These are phyloP conservation scores for Crioceris asparagi DNA, from an alignment of 2,888 invertebrate species.

Conservation along the genomic window DNA sequence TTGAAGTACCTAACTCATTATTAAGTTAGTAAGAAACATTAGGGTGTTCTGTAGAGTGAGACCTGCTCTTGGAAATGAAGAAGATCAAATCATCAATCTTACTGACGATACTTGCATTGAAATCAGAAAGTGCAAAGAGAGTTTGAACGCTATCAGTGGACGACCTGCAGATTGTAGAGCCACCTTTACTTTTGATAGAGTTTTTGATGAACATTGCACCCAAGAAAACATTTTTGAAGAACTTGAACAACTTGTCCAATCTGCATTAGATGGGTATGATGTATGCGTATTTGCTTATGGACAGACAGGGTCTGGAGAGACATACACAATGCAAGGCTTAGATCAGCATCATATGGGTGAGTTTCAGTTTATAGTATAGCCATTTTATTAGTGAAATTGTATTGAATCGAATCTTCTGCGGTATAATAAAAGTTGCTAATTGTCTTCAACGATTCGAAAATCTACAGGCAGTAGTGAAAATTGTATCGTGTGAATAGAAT, in stretches of 20 bases:
- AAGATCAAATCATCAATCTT: slow-evolving; percentile 43
- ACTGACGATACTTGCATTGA: slow-evolving; percentile 51
- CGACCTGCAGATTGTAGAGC: slow-evolving; percentile 44
- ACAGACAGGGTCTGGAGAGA: slow-evolving; percentile 85
- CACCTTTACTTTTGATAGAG: slow-evolving; percentile 73
- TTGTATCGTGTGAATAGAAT: too few species aligned
- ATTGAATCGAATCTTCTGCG: too few species aligned
- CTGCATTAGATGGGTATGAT: slow-evolving; percentile 80
- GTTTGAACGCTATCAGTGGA: slow-evolving; percentile 25
- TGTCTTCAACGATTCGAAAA: too few species aligned
- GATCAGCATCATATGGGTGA: slow-evolving; percentile 11
- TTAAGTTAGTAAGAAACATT: slow-evolving; percentile 61
- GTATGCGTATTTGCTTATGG: slow-evolving; percentile 89
- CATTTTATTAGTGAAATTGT: too few species aligned
- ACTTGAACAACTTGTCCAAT: slow-evolving; percentile 74
- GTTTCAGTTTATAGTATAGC: too few species aligned
- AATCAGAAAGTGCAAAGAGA: slow-evolving; percentile 41
- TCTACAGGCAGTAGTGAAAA: too few species aligned
- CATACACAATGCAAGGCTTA: slow-evolving; percentile 78
- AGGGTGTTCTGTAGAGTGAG: slow-evolving; percentile 70
- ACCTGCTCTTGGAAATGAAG: slow-evolving; percentile 51
- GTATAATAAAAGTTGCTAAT: too few species aligned
- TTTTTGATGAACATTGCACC: slow-evolving; percentile 60
- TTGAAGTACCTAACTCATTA: slow-evolving; percentile 37
- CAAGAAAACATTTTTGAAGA: slow-evolving; percentile 77